A percentile compares a stretch with the other conserved stretches of the same genome.
Conservation (phyloP, 2,113 vertebrate species). For the Phoenicopterus ruber region DNA sequence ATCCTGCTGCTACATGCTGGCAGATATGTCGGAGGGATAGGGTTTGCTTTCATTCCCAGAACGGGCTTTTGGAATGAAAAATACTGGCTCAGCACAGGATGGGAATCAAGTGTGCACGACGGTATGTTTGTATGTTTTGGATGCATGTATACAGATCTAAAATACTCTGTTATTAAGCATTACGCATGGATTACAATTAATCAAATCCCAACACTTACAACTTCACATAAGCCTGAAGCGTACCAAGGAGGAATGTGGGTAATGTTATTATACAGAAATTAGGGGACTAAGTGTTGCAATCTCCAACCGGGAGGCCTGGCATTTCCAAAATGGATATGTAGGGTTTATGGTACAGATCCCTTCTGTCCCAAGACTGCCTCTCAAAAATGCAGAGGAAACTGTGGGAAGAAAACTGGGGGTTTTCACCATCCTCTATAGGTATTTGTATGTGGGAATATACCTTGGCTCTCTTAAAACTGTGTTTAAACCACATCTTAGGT, state of each 20-base stretch:
- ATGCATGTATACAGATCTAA: not conserved
- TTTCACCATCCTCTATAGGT: not conserved
- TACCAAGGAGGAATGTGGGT: not conserved
- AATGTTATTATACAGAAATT: not conserved
- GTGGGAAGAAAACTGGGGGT: not conserved
- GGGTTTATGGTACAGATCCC: not conserved
- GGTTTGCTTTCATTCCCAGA: not conserved
- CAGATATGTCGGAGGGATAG: not conserved
- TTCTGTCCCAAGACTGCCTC: not conserved
- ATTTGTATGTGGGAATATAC: not conserved
- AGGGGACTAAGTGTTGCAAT: not conserved
- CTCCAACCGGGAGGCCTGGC: not conserved
- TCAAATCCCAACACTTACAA: not conserved
- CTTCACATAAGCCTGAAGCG: not conserved
- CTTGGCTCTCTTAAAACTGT: not conserved
- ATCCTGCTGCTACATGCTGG: not conserved
- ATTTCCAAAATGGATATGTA: not conserved
- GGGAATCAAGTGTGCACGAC: rapidly evolving
- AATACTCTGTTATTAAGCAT: not conserved
- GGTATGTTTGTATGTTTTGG: not conserved
- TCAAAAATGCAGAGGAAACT: not conserved
- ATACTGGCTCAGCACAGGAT: not conserved
- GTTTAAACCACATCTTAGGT: not conserved
- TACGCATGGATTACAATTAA: not conserved
- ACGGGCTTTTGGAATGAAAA: not conserved